These are phyloP conservation scores for Geococcyx californianus DNA, from an alignment of 2,113 vertebrate species.

Conservation along the genomic window DNA sequence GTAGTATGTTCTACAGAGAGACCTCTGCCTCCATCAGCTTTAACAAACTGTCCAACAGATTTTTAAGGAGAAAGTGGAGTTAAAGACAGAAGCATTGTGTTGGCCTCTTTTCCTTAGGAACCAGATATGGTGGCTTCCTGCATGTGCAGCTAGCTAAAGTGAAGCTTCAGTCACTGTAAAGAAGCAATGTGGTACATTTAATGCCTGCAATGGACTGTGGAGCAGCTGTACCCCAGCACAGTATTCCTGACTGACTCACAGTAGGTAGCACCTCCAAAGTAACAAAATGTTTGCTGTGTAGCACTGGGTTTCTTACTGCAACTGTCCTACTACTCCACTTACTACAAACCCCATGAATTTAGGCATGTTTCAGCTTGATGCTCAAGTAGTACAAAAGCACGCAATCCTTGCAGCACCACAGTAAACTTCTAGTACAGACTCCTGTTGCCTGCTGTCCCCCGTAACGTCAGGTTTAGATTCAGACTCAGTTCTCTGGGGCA, in stretches of 20 bases:
- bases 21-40: rapidly evolving
- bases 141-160: background rate
- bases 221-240: background rate
- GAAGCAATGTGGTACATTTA: rapidly evolving
- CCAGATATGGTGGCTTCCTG: background rate
- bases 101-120: background rate
- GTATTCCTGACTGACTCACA: background rate
- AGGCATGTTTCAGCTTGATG: background rate
- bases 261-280: background rate
- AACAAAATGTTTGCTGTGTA: background rate
- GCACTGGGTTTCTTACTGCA: background rate
- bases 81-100: rapidly evolving
- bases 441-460: background rate
- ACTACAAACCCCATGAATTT: background rate
- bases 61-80: background rate
- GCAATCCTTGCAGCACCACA: rapidly evolving
- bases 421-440: background rate
- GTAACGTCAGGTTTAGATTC: background rate
- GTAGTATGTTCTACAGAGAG: background rate
- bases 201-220: background rate
- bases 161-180: background rate
- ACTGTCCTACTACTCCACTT: background rate
- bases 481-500: background rate
- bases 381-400: background rate
- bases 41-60: background rate